Evolutionary conservation across 2,113 vertebrate species (phyloP), one percentile per base, ranked within the genome.

Genomic region (Scortum barcoo): DNA sequence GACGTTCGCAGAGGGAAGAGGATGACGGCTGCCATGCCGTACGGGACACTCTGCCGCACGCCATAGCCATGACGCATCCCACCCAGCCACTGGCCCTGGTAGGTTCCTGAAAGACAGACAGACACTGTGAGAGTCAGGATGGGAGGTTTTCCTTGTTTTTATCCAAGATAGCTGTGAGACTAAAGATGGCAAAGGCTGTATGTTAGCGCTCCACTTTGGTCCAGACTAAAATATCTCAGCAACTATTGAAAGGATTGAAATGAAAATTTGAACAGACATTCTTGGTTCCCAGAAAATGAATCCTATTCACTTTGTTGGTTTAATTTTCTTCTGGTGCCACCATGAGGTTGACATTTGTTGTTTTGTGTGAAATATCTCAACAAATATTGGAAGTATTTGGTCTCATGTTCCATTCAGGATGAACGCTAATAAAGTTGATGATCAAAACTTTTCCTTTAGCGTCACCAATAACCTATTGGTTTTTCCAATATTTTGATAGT

Each of bases 21-120:
- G 95, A 99, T 99, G 94, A 99, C 96, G 10, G 98, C 97, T 12
- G 98, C 98, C 96, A 99, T 99, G 94, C 97, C 97, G 40, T 99
- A 99, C 78, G 98, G 98, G 36, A 99, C 98, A 19, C 98, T 99
- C 96, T 99, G 98, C 78, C 98, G 97, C 38, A 99, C 97, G 0
- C 98, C 98, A 11, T 99, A 99, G 51, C 98, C 98, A 68, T 99
- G 98, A 40, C 98, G 97, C 97, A 99, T 98, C 86, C 98, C 98
- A 0, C 96, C 97, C 46, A 96, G 94, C 97, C 98, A 99, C 93
- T 99, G 98, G 91, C 98, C 98, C 93, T 99, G 98, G 94, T 97
- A 99, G 1, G 97, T 98, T 60, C 98, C 98, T 99, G 93, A 0
- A 66, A 72, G 75, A 72, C 78, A 88, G 60, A 83, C 51, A 71